Evolutionary conservation across 37 sponge, comb jelly and placozoan species (phyloP), one percentile per base, ranked within the genome.

Genomic region (Bolinopsis microptera): DNA sequence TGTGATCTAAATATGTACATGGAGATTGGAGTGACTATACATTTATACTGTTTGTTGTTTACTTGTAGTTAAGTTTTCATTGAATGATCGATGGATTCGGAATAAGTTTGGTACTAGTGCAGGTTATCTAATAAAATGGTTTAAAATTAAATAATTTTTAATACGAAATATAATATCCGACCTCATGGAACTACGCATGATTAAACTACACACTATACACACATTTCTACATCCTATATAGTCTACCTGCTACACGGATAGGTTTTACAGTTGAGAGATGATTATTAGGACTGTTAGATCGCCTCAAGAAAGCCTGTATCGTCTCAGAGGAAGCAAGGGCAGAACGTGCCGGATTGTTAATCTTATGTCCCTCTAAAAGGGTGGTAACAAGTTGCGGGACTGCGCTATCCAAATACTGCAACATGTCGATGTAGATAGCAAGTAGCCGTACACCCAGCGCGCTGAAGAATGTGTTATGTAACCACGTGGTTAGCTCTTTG

Each of bases 391-490:
- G 61, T 30, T 39, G 61, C 1, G 90, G 90, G 25, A 86, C 90
- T 30, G 90, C 41, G 1, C 61, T 39, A 30, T 86, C 90, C 61
- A 86, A 25, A 34, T 86, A 41, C 61, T 86, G 90, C 31, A 86
- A 39, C 90, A 86, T 86, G 30, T 86, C 90, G 40, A 86, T 86
- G 30, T 86, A 86, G 41, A 86, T 86, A 86, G 90, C 90, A 8
- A 86, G 61, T 21, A 86, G 61, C 1, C 90, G 41, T 24, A 86
- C 38, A 5, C 90, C 36, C n/a, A 86, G 61, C 31, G 90, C 90
- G 36, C 90, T 86, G 30, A 86, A 86, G 30, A 86, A 86, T 0
- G 90, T 86, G 90, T 86, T 86, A 48, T 86, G 90, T 13, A 86
- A 38, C 90, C 90, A 86, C 25, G 90, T 34, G 0, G 61, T 86